Evolutionary conservation across 2,888 invertebrate species (phyloP), one percentile per base, ranked within the genome.

Genomic region (Macrophya alboannulata): DNA sequence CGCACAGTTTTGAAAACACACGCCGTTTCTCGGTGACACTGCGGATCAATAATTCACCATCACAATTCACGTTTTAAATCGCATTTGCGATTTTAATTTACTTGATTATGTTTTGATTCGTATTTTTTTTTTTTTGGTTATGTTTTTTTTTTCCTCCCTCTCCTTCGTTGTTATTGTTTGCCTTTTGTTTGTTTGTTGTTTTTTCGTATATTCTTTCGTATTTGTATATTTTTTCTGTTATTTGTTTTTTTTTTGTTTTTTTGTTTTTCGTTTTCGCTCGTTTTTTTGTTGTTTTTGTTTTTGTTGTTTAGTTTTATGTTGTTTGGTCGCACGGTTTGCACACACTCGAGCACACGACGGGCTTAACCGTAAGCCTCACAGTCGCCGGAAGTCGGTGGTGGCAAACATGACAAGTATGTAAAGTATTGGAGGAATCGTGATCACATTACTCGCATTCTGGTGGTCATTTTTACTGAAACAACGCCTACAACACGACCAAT

Each of bases 341-440:
- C 84, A 76, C 88, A 87, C 88, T 86, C 88, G 86, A 86, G 85
- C 85, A 86, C 71, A 84, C 84, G 83, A 86, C 81, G 84, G 65
- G 86, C 71, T 68, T 62, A 85, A 84, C 62, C 68, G 45, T 74
- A 62, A 76, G 88, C 86, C 87, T 87, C 89, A 87, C 87, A 88
- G 87, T 87, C 90, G 90, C 90, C 91, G 92, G 92, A 92, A 91
- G 90, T 92, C 89, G 88, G 88, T 88, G 88, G 90, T 90, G 91
- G 91, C 91, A 91, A 91, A 90, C 90, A 89, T 88, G 87, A 96
- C 96, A 96, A 96, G 95, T 96, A 96, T 96, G 96, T 96, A 95
- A 96, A 96, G 96, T 96, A 96, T 96, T 96, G 95, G 95, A 95
- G 96, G 96, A 96, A 90, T 96, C 95, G 95, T 95, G 95, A 95